Evolutionary conservation across 2,888 invertebrate genomes (phyloP), one percentile per base, ranked within the genome.

Genomic region (Ormyrus pomaceus): DNA sequence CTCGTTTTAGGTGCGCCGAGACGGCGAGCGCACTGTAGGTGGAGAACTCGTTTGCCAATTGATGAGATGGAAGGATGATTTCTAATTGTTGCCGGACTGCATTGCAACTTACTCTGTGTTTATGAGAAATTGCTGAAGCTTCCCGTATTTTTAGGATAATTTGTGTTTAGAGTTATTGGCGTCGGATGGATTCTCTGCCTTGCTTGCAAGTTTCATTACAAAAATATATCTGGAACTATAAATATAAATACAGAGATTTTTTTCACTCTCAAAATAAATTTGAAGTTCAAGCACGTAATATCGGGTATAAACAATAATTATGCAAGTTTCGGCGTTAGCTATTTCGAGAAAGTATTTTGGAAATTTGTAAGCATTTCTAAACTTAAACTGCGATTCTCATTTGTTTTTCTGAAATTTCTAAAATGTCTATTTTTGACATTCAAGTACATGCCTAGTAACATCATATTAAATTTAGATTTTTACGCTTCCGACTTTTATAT

Each of bases 341-440:
- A 71, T 73, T 68, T 74, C 19, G 6, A 70, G 55, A 19, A 10
- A 53, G 58, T 64, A 62, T 65, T 79, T 69, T 56, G 45, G 48
- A 69, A 70, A 64, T 34, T 70, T 50, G 5, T 45, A 64, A 50
- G 34, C 70, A 62, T 13, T 11, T 65, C 62, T 65, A 66, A 71
- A 71, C 68, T 66, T 34, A 34, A 34, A 4, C 34, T 34, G 34
- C 34, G 34, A 34, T 34, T n/a, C n/a, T 50, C 13, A 70, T 77
- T 81, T 74, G 56, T 81, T 77, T 77, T 81, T 75, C 55, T 19
- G 50, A 70, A 75, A 74, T 75, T 65, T 69, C 77, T 78, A 62
- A 48, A 77, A 70, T 66, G 5, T 74, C 81, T 81, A 81, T 81
- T 81, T 79, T 75, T 78, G 48, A 70, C 62, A 71, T 61, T 75